phyloP scores from a whole-genome alignment of 2,113 vertebrate species.

The Mohoua ochrocephala region DNA sequence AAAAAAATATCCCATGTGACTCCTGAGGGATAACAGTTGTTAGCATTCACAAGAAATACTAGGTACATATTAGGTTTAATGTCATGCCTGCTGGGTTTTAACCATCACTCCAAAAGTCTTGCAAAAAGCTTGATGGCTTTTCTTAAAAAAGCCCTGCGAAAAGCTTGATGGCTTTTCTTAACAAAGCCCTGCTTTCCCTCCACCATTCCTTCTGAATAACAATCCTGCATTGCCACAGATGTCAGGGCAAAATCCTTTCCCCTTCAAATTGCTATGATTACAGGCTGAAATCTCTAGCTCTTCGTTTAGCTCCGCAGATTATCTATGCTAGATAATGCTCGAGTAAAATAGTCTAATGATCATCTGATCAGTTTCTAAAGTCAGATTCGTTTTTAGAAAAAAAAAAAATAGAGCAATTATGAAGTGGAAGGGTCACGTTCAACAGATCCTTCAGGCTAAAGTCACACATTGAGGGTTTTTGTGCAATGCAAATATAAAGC shows the following conservation, averaged over 20 bases:
- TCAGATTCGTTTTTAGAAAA: not conserved
- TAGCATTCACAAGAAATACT: not conserved
- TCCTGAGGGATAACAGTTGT: not conserved
- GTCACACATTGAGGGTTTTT: not conserved
- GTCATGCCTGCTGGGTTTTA: not conserved
- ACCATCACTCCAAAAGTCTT: not conserved
- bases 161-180: not conserved
- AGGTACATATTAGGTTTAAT: not conserved
- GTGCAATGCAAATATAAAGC: not conserved
- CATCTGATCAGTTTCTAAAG: not conserved
- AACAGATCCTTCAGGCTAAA: not conserved
- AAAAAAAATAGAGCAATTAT: not conserved
- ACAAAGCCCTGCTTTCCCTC: not conserved
- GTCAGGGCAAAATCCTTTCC: not conserved
- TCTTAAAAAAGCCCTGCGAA: not conserved
- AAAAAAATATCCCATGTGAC: not conserved
- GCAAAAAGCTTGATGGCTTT: not conserved
- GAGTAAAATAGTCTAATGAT: not conserved
- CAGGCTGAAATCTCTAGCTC: not conserved
- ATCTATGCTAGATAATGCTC: not conserved
- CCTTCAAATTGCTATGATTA: not conserved
- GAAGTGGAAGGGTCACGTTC: not conserved
- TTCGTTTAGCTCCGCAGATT: not conserved
- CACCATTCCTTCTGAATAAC: not conserved
- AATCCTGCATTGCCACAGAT: not conserved